Conservation (phyloP, 2,888 invertebrate species). For the Acronicta psi region DNA sequence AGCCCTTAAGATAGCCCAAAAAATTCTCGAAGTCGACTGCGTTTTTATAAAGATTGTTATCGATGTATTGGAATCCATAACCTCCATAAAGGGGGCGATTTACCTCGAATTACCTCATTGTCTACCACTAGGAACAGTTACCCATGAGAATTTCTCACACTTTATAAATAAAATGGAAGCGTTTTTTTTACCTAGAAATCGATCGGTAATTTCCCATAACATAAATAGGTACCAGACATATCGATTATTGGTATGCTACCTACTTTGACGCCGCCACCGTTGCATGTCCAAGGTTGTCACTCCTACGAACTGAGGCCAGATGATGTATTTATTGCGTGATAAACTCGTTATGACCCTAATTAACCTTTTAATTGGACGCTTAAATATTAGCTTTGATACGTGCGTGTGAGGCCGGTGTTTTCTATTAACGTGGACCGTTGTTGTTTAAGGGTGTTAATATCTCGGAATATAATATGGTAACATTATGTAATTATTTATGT, state of each 20-base stretch:
- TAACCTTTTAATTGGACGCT: conserved; percentile 51
- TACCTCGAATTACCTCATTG: too few relatives aligned
- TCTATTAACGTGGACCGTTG: neutral
- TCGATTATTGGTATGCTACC: conserved; percentile 28
- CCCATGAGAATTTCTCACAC: too few relatives aligned
- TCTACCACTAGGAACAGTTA: too few relatives aligned
- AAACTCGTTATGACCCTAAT: conserved; percentile 38
- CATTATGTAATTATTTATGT: too few relatives aligned
- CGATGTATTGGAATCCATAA: too few relatives aligned
- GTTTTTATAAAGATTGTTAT: too few relatives aligned
- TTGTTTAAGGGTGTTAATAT: neutral
- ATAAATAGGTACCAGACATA: conserved; percentile 10
- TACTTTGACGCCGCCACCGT: conserved; percentile 35
- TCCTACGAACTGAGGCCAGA: conserved; percentile 19
- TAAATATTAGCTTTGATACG: conserved; percentile 13
- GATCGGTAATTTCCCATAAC: conserved; percentile 3
- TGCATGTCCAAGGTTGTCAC: conserved; percentile 47
- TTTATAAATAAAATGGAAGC: too few relatives aligned
- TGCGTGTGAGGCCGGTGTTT: conserved; percentile 10
- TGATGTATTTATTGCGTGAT: conserved; percentile 39
- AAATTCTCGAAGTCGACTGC: too few relatives aligned
- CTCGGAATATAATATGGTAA: neutral
- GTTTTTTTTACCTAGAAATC: neutral
- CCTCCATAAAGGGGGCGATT: too few relatives aligned
- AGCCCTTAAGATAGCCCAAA: too few relatives aligned